phyloP scores from a whole-genome alignment of 1,140 invertebrate genomes.

The Paraescarpia echinospica region DNA sequence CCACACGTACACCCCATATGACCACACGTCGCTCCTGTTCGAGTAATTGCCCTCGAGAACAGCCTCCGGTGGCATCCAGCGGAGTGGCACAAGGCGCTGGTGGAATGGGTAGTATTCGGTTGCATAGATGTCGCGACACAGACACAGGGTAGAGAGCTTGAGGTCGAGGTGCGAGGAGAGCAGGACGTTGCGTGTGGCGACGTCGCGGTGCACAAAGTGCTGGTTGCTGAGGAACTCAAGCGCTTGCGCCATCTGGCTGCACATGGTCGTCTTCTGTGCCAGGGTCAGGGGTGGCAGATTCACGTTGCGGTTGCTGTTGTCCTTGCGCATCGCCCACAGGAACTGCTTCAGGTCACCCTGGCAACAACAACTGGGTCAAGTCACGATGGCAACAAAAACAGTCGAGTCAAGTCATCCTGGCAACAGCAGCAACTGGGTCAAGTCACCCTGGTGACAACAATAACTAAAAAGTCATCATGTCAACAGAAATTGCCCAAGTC shows the following conservation, averaged over 20 bases:
- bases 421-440: too few relatives aligned
- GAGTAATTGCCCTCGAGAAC: slow-evolving; percentile 74
- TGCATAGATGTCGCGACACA: slow-evolving; percentile 81
- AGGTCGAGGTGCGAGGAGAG: slow-evolving; percentile 79
- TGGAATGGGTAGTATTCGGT: slow-evolving; percentile 70
- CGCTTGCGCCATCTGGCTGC: slow-evolving; percentile 76
- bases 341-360: slow-evolving; percentile 93
- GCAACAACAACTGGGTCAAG: slow-evolving; percentile 32
- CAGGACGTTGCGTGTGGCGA: slow-evolving; percentile 91
- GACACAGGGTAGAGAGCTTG: slow-evolving; percentile 79
- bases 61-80: slow-evolving; percentile 87
- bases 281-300: slow-evolving; percentile 64
- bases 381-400: background rate
- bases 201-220: slow-evolving; percentile 80
- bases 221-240: slow-evolving; percentile 78
- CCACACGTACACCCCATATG: slow-evolving; percentile 55
- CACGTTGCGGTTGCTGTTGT: slow-evolving; percentile 50
- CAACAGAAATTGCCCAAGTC: too few relatives aligned
- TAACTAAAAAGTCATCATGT: too few relatives aligned
- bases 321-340: slow-evolving; percentile 77
- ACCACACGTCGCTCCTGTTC: slow-evolving; percentile 54
- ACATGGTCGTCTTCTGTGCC: slow-evolving; percentile 69
- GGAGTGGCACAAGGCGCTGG: slow-evolving; percentile 70
- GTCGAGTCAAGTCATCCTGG: background rate
- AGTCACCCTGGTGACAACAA: too few relatives aligned